These are phyloP conservation scores for Diorhabda carinulata DNA, from an alignment of 1,140 invertebrate species.

Conservation along the genomic window DNA sequence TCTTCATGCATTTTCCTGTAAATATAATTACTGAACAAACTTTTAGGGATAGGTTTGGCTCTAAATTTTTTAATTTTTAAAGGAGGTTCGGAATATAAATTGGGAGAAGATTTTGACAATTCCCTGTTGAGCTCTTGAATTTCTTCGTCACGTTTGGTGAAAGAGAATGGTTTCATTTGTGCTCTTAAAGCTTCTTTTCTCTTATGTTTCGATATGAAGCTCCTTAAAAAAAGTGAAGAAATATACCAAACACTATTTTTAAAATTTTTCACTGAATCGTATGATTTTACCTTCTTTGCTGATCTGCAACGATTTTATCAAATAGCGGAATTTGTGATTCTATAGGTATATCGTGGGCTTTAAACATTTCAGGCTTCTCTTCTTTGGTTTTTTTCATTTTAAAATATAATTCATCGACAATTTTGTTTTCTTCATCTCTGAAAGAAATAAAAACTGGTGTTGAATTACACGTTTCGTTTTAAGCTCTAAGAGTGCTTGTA, in stretches of 20 bases:
- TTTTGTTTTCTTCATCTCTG: conserved; percentile 62
- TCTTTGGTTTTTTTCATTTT: conserved; percentile 50
- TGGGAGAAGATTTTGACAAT: conserved; percentile 55
- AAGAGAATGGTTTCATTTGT: conserved; percentile 63
- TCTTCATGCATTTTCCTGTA: conserved; percentile 68
- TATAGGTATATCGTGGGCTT: conserved; percentile 61
- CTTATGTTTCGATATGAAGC: conserved; percentile 53
- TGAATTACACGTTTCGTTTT: no score
- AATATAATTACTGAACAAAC: conserved; percentile 65
- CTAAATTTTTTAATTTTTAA: conserved; percentile 55
- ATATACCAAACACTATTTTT: neutral
- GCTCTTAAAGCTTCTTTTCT: conserved; percentile 55
- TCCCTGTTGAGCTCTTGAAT: conserved; percentile 43
- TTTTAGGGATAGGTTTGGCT: conserved; percentile 64
- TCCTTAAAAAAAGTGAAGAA: conserved; percentile 43
- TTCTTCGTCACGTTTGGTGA: conserved; percentile 56
- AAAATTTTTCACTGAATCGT: neutral
- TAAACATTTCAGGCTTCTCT: conserved; percentile 51
- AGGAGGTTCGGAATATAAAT: conserved; percentile 47
- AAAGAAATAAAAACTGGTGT: conserved; percentile 26
- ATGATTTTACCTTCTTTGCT: conserved; percentile 58
- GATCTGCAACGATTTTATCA: conserved; percentile 64
- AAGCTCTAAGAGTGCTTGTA: no score
- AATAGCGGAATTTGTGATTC: conserved; percentile 65
- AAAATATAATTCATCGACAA: conserved; percentile 50